Evolutionary conservation across 2,113 vertebrate species (phyloP), one percentile per base, ranked within the genome.

Genomic region (Alaudala cheleensis): DNA sequence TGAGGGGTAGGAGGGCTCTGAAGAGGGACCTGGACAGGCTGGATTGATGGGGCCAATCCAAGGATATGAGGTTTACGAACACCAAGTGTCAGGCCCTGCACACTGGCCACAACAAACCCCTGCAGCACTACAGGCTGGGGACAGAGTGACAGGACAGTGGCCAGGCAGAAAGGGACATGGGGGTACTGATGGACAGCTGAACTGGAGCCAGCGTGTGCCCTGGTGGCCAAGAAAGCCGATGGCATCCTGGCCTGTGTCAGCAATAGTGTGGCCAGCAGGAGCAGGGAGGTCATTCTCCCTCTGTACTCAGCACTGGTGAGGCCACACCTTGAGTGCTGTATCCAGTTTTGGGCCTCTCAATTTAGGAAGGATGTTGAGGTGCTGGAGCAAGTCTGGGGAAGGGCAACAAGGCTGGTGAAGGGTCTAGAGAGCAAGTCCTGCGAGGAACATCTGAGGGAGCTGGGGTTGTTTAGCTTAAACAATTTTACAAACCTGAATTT

Each of bases 271-370:
- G 25, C 20, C 80, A 70, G 54, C 45, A 42, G 45, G 20, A 50
- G 1, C 54, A 34, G 20, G 29, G 14, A 7, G 2, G 24, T 1
- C 9, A 60, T 20, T 42, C 1, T 42, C 0, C 24, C 24, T 9
- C 47, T n/a, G 37, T 11, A 20, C 47, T 42, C 20, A 2, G 12
- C 34, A 28, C 2, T 26, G 61, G 51, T 13, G 42, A 57, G 62
- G 62, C 40, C 4, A 5, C 11, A 26, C 40, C 50, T 39, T 10
- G 6, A 33, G n/a, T 16, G 8, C n/a, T 33, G 51, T 10, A 10
- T 9, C 16, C 50, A 80, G 21, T 45, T 37, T 39, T 37, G 26
- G 33, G 16, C 5, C 25, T 11, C 15, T 12, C 28, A 56, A 1
- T 23, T 12, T 17, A 40, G 23, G 34, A 69, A 69, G 29, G 23